Conservation (phyloP, 1,140 invertebrate species). For the Leguminivora glycinivorella region DNA sequence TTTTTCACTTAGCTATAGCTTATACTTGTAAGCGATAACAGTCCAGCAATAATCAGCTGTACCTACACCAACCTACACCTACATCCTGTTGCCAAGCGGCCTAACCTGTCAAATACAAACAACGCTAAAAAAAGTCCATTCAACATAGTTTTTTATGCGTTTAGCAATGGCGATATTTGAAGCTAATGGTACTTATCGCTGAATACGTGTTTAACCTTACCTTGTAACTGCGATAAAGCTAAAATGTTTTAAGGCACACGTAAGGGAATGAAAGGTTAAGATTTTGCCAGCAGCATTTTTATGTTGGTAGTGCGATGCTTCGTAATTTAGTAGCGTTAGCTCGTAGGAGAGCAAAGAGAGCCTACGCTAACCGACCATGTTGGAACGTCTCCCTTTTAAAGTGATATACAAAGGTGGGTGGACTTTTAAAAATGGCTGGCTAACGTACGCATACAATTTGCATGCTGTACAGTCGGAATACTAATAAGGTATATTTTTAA, state of each 20-base stretch:
- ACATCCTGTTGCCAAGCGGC: slow-evolving; percentile 6
- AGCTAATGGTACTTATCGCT: neutral
- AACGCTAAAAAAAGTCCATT: neutral
- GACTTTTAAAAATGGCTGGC: slow-evolving; percentile 27
- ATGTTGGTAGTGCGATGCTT: neutral
- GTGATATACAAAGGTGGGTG: neutral
- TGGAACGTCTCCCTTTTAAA: slow-evolving; percentile 2
- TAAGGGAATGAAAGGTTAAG: neutral
- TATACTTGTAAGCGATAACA: neutral
- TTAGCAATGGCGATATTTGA: neutral
- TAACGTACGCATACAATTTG: slow-evolving; percentile 53
- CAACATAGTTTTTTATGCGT: neutral
- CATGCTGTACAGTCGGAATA: slow-evolving; percentile 57
- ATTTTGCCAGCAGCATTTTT: neutral
- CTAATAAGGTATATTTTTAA: slow-evolving; percentile 59
- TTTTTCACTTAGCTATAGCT: no score
- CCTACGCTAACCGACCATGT: neutral
- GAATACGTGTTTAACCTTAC: no score
- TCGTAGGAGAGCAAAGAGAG: slow-evolving; percentile 9
- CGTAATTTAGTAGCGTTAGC: neutral
- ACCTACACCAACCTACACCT: neutral
- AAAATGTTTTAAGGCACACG: no score
- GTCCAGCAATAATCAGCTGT: slow-evolving; percentile 7
- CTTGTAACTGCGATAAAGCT: no score
- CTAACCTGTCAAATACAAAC: neutral